Evolutionary conservation across 1,140 invertebrate genomes (phyloP).

Genomic region (Drosophila eugracilis): DNA sequence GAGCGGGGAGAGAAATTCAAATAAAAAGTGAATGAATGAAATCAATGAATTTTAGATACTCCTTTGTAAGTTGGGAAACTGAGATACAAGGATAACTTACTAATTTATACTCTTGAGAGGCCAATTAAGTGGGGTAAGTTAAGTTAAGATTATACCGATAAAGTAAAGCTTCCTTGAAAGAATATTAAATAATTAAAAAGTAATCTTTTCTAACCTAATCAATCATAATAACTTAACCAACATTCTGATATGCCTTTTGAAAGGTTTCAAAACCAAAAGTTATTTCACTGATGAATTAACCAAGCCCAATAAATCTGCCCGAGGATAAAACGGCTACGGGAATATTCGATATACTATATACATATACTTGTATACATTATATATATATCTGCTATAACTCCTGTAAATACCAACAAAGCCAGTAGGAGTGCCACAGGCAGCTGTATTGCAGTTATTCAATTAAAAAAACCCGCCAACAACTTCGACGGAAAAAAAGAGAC

Average conservation of each 20-base stretch:
- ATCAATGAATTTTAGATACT: slow-evolving; percentile 29
- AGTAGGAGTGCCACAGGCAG: slow-evolving; percentile 37
- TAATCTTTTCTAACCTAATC: background rate
- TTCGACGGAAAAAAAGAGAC: slow-evolving; percentile 28
- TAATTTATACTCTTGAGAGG: slow-evolving; percentile 6
- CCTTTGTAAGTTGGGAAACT: background rate
- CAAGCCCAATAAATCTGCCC: slow-evolving; percentile 10
- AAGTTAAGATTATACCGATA: no score
- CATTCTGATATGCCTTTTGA: no score
- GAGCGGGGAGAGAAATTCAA: background rate
- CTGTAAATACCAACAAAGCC: slow-evolving; percentile 8
- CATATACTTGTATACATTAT: no score
- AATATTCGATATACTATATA: slow-evolving; percentile 14
- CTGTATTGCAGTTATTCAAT: slow-evolving; percentile 72
- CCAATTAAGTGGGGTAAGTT: background rate
- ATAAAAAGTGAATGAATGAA: slow-evolving; percentile 1
- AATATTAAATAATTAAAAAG: background rate
- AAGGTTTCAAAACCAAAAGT: background rate
- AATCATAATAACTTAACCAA: background rate
- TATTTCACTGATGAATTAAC: slow-evolving; percentile 19
- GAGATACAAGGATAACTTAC: slow-evolving; percentile 1
- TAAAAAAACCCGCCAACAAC: slow-evolving; percentile 64
- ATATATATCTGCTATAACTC: background rate
- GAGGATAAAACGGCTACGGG: background rate
- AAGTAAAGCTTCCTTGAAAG: no score